Base-by-base conservation (phyloP, 2,797 vertebrate species). In the Odontamblyopus rebecca region DNA sequence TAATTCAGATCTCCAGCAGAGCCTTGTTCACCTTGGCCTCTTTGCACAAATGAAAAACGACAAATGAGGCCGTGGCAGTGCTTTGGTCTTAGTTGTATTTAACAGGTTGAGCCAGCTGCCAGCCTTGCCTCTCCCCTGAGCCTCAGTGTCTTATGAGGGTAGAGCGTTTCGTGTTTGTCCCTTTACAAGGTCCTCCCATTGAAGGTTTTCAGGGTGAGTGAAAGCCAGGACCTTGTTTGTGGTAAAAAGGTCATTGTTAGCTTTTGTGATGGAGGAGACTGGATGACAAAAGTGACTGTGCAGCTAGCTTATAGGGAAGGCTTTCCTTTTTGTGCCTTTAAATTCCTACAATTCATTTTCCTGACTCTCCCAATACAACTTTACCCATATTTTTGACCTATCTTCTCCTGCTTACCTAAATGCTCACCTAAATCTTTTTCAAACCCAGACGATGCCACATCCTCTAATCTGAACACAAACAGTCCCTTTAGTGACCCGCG, bases 401-500 rank as follows among this genome's bases (percentile, higher is more conserved):
- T 79, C 15, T 72, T 69, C 70, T 76, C 72, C 84, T 73, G 77
- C 57, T 79, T 74, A 83, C 71, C 76, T 50, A 2, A 84, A 75
- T 69, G 70, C 56, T 54, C 41, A 19, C 30, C 16, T 62, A 9
- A 62, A 38, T 3, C 60, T 11, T 38, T 62, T 62, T 61, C 6
- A 38, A 76, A 76, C 64, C 78, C 78, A 76, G 65, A 73, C 67
- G 86, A 80, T 57, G 76, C 71, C 61, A 72, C 48, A 71, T 73
- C 85, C 76, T 75, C 59, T 83, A 69, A 59, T 27, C 30, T 27
- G 16, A 57, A 60, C 16, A 29, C 16, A 71, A 78, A 26, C 59
- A 79, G 78, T 91, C 91, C 85, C 91, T 90, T 87, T 91, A 95
- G 96, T 98, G 97, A 98, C 96, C 95, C 96, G 94, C 95, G 94